Percentiles rank a stretch among this genome's conserved stretches.
Evolutionary conservation across 2,797 vertebrate genomes (phyloP).

Genomic region (Pangasius sanitwongsei): DNA sequence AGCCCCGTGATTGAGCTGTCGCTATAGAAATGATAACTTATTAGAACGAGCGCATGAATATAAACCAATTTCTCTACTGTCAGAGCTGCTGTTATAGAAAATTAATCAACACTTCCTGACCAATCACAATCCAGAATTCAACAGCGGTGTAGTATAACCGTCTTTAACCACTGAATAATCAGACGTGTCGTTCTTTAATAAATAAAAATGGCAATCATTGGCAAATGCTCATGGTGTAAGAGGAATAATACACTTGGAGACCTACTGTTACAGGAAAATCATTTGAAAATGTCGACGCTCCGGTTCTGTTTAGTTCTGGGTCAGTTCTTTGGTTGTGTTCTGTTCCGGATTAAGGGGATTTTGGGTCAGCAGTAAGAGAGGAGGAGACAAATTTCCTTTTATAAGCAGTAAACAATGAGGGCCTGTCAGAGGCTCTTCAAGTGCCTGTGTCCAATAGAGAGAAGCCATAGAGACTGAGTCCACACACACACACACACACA

Average conservation of each 20-base stretch:
- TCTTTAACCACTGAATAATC: background rate
- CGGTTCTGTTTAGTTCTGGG: background rate
- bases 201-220: too few relatives aligned
- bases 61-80: background rate
- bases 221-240: background rate
- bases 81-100: background rate
- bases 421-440: conserved; percentile 52
- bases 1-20: background rate
- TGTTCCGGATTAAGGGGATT: conserved; percentile 20
- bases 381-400: conserved; percentile 57
- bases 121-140: background rate
- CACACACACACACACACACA: conserved; percentile 30
- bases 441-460: conserved; percentile 50
- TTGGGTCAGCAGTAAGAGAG: conserved; percentile 43
- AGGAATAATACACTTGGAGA: background rate
- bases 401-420: conserved; percentile 64
- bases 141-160: background rate
- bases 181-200: background rate
- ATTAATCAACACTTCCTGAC: too few relatives aligned
- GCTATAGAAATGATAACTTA: background rate
- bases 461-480: conserved; percentile 32
- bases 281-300: background rate
- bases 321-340: background rate
- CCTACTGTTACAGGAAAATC: background rate
- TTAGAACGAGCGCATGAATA: background rate